Base-by-base conservation (phyloP, 2,888 invertebrate genomes). In the Polyploca ridens region DNA sequence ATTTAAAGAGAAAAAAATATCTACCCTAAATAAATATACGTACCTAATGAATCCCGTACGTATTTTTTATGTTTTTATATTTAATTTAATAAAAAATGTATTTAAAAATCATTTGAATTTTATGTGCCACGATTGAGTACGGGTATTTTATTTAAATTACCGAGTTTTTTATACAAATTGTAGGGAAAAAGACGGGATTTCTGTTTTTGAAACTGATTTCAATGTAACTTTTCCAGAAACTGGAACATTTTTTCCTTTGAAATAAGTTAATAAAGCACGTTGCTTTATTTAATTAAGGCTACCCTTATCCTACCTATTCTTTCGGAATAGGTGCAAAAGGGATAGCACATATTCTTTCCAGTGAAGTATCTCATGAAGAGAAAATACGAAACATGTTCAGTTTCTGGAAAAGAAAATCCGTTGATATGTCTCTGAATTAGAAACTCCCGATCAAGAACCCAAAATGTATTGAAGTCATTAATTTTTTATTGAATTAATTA, bases 51-150 rank as follows among this genome's bases (percentile, higher is more conserved):
- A 64, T 79, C 73, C 86, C 87, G 86, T 88, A 85, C 86, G 79
- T 79, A 76, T 74, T 82, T 77, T 41, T 73, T 78, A 79, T 68
- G 59, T 65, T 71, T 68, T 73, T 73, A 72, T 75, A 75, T 75
- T 77, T 81, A 73, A 76, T 77, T 74, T 76, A 74, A 78, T 78
- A 71, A 77, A 77, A 78, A 67, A 59, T 58, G 19, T 62, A 62
- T 62, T 74, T 75, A 79, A 78, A 72, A 75, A 77, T 74, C 74
- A 78, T 80, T 81, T 83, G 78, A 80, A 80, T 79, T 54, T 77
- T 80, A 83, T 83, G 91, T 91, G 90, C 90, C 92, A 92, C 91
- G 86, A 87, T 69, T 78, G 69, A 85, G 90, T 91, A 92, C 93
- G 91, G 92, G 91, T 93, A 91, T 88, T 72, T 80, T 79, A 81